Conservation (phyloP, 2,888 invertebrate genomes). For the Nowickia ferox region DNA sequence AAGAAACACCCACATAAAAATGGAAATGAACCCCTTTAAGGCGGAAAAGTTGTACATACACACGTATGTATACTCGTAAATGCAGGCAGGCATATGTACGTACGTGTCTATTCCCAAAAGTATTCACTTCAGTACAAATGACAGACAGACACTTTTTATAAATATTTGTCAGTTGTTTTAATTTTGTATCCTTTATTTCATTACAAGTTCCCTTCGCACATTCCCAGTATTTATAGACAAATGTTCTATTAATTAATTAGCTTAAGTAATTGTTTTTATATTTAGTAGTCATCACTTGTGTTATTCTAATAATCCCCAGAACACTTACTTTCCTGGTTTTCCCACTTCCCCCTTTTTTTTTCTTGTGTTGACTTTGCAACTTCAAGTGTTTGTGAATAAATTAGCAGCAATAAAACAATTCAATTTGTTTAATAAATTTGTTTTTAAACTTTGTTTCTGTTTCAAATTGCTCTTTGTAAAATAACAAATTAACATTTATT, state of each 20-base stretch:
- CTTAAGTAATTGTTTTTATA: constrained; percentile 59
- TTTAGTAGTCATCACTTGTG: constrained; percentile 20
- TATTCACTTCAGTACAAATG: not conserved
- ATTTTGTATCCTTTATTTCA: not conserved
- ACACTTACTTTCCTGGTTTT: not conserved
- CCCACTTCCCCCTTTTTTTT: not conserved
- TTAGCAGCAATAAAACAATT: not conserved
- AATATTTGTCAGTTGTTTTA: not conserved
- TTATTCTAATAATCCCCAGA: not conserved
- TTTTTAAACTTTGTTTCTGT: constrained; percentile 2
- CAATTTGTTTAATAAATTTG: constrained; percentile 15
- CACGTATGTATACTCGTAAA: too few species aligned
- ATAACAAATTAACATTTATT: constrained; percentile 22
- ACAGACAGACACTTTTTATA: not conserved
- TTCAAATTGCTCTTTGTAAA: not conserved
- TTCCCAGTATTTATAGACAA: not conserved
- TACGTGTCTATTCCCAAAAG: constrained; percentile 1
- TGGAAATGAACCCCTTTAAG: constrained; percentile 1
- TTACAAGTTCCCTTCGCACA: not conserved
- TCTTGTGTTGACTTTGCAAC: not conserved
- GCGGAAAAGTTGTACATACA: not conserved
- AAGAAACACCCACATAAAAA: not conserved
- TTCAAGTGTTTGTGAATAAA: constrained; percentile 20
- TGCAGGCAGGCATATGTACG: not conserved
- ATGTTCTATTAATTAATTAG: constrained; percentile 57